Evolutionary conservation across 2,113 vertebrate species (phyloP).

Genomic region (Typhlomys cinereus): DNA sequence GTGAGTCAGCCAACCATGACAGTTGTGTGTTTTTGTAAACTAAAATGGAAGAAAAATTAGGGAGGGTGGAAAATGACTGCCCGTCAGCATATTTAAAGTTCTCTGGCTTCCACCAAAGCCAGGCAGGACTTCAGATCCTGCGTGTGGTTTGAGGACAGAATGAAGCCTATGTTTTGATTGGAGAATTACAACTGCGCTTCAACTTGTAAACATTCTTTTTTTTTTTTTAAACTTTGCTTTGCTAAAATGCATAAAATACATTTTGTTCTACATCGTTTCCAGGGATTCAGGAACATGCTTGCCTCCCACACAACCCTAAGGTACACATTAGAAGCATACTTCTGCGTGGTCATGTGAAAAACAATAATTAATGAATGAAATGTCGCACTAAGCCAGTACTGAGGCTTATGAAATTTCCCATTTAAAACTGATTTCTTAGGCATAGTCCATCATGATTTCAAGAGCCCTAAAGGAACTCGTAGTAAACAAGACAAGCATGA

Average conservation of each 20-base stretch:
- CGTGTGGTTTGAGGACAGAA: conserved; percentile 69
- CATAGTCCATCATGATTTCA: too few relatives aligned
- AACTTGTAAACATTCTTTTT: conserved; percentile 65
- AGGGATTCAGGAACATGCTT: conserved; percentile 1
- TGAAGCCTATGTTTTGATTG: conserved; percentile 69
- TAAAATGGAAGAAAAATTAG: conserved; percentile 63
- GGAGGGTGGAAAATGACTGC: conserved; percentile 48
- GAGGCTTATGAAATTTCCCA: not conserved
- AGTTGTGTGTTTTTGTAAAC: conserved; percentile 51
- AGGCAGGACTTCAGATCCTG: conserved; percentile 27
- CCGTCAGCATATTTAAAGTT: conserved; percentile 55
- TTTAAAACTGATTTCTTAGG: too few relatives aligned
- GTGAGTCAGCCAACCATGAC: conserved; percentile 10
- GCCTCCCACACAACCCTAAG: not conserved
- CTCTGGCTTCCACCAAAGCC: conserved; percentile 56
- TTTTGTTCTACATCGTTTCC: conserved; percentile 45
- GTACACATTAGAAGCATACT: not conserved
- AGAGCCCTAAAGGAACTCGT: not conserved
- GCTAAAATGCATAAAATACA: conserved; percentile 41
- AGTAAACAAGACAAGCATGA: not conserved
- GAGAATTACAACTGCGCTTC: conserved; percentile 64
- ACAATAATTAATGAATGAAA: not conserved
- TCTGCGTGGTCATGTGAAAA: not conserved
- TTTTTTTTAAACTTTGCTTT: conserved; percentile 42
- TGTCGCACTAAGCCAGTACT: not conserved